These are phyloP conservation scores for Falco peregrinus DNA, from an alignment of 2,797 vertebrate species.

Conservation along the genomic window DNA sequence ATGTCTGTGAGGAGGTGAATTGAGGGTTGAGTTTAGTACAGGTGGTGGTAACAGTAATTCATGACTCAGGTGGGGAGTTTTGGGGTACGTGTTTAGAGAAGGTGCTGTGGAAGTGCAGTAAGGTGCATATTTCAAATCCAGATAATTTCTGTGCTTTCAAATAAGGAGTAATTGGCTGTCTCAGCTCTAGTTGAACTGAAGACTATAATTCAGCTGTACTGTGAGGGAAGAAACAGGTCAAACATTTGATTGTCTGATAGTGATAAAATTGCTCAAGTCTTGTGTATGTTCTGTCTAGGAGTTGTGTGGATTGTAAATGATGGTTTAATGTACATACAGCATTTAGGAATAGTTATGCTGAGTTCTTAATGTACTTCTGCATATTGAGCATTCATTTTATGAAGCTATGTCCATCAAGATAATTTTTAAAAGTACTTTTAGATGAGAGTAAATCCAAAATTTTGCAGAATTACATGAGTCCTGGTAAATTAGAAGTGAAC, in stretches of 20 bases:
- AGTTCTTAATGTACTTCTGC: background rate
- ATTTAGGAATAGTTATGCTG: background rate
- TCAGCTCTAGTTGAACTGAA: background rate
- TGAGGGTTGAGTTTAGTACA: background rate
- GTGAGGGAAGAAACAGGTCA: background rate
- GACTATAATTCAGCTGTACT: background rate
- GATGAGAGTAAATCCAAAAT: too few species aligned
- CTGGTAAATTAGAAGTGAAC: background rate
- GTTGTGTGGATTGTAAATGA: background rate
- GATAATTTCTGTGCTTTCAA: background rate
- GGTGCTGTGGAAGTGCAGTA: background rate
- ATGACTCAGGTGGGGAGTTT: background rate
- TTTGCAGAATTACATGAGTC: background rate
- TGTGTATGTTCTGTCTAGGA: background rate
- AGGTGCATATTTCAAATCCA: background rate
- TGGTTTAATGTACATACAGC: background rate
- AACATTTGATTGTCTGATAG: background rate
- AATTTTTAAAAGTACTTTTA: background rate
- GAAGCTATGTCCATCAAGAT: background rate
- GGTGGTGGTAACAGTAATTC: background rate
- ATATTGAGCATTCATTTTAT: background rate
- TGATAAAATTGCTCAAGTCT: background rate
- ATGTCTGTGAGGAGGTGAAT: background rate
- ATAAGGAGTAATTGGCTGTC: background rate
- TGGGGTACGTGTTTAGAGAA: background rate